Base-by-base conservation (phyloP, 2,113 vertebrate genomes). In the Hassar affinis region DNA sequence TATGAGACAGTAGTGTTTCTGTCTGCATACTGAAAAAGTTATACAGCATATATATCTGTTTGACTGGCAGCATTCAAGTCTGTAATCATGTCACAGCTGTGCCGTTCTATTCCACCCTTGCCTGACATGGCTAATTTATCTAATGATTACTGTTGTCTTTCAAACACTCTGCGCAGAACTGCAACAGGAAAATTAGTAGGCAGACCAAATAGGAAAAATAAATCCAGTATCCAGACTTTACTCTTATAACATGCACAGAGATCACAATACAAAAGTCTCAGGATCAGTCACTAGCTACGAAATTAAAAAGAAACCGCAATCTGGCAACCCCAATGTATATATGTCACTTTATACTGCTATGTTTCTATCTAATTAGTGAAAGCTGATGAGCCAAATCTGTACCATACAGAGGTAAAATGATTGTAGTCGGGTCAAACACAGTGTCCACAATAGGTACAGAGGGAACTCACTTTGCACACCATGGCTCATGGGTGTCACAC, bases 101-200 rank as follows among this genome's bases (percentile, higher is more conserved):
- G 33, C 25, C 47, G 27, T 49, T n/a, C 42, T 38, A 72, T 33
- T 66, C 30, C 27, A 68, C 57, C 30, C 52, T 69, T 77, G 17
- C 62, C 35, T 75, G 72, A 64, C 57, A 61, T 11, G 56, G 20
- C 51, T 59, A 38, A 81, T 77, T 76, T 77, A 22, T 27, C 79
- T 14, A 49, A 81, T 81, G 52, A 68, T 51, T 51, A n/a, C 22
- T 57, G 4, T 18, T 81, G 42, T 35, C 71, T 52, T 45, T 38
- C 72, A 68, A 54, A 3, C 1, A 79, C 45, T 49, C 4, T 42
- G 74, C 25, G 35, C 49, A 68, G 38, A 56, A 59, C 25, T 59
- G 42, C 20, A 71, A 42, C 18, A 69, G 42, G 64, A 22, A 68
- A 35, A 68, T 35, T 38, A 9, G 18, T 68, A 14, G 2, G 7